Conservation (phyloP, 1,140 invertebrate genomes). For the Ceratina japonica region DNA sequence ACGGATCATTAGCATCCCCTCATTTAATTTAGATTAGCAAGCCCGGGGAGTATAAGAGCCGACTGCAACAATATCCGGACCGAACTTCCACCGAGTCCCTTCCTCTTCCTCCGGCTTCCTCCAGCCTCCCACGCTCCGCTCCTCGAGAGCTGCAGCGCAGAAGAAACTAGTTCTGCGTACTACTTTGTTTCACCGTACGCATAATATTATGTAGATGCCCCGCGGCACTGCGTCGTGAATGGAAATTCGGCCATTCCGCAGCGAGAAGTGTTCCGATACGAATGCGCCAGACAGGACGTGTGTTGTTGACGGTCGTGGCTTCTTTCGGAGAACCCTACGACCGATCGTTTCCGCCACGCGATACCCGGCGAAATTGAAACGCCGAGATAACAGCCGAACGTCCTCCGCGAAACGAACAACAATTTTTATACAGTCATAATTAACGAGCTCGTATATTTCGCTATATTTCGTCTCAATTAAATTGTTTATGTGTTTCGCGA, state of each 20-base stretch:
- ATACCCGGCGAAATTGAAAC: slow-evolving; percentile 44
- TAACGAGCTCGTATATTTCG: not conserved
- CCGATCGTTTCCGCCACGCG: slow-evolving; percentile 33
- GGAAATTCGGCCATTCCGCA: slow-evolving; percentile 64
- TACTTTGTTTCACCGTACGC: slow-evolving; percentile 61
- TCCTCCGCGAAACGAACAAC: not conserved
- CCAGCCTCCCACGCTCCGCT: too few relatives aligned
- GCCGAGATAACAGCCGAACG: slow-evolving; percentile 38
- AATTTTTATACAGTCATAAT: not conserved
- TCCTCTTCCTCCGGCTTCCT: not conserved
- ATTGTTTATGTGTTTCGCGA: too few relatives aligned
- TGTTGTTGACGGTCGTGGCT: slow-evolving; percentile 41
- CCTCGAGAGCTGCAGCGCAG: not conserved
- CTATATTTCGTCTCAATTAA: too few relatives aligned
- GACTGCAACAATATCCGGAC: slow-evolving; percentile 46
- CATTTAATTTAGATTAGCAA: slow-evolving; percentile 71
- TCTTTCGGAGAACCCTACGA: not conserved
- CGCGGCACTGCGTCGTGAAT: slow-evolving; percentile 57
- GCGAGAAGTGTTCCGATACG: slow-evolving; percentile 61
- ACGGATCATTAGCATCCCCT: slow-evolving; percentile 71
- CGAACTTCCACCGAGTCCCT: slow-evolving; percentile 38
- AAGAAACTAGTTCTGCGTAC: slow-evolving; percentile 53
- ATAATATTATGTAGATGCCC: slow-evolving; percentile 69
- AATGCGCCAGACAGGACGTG: slow-evolving; percentile 49
- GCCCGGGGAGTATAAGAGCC: slow-evolving; percentile 40